Evolutionary conservation across 1,140 invertebrate genomes (phyloP).

Genomic region (Subanguina moxae): DNA sequence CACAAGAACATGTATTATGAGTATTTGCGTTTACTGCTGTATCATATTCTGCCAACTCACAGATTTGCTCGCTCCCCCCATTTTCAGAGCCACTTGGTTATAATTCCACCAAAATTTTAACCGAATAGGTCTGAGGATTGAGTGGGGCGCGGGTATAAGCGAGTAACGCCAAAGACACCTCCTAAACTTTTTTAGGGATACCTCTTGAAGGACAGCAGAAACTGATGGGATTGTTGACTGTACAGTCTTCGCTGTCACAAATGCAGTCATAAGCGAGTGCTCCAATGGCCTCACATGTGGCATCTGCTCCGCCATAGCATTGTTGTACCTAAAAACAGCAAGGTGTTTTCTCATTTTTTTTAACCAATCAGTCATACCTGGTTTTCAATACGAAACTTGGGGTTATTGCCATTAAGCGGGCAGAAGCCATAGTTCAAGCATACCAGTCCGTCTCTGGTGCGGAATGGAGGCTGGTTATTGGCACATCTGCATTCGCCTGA

Average conservation of each 20-base stretch:
- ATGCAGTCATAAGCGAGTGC: conserved; percentile 58
- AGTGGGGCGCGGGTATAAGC: too few relatives aligned
- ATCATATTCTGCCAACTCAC: too few relatives aligned
- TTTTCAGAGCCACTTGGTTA: too few relatives aligned
- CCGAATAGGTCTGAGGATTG: too few relatives aligned
- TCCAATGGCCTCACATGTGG: conserved; percentile 57
- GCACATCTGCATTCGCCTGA: conserved; percentile 56
- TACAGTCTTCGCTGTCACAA: conserved; percentile 57
- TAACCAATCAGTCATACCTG: conserved; percentile 33
- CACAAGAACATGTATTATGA: too few relatives aligned
- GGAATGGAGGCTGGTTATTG: conserved; percentile 58
- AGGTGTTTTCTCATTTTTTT: background rate
- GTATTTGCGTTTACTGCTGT: too few relatives aligned
- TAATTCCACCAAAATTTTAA: too few relatives aligned
- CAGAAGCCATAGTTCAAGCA: conserved; percentile 59
- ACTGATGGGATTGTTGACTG: conserved; percentile 58
- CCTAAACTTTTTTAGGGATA: conserved; percentile 19
- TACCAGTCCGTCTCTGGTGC: conserved; percentile 54
- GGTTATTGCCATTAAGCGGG: conserved; percentile 57
- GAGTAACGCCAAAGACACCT: too few relatives aligned
- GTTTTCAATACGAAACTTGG: conserved; percentile 58
- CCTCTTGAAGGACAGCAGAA: conserved; percentile 58
- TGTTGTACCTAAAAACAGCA: conserved; percentile 47
- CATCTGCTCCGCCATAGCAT: conserved; percentile 58
- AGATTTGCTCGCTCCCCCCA: too few relatives aligned